Evolutionary conservation across 1,140 invertebrate species (phyloP).

Genomic region (Apis florea): DNA sequence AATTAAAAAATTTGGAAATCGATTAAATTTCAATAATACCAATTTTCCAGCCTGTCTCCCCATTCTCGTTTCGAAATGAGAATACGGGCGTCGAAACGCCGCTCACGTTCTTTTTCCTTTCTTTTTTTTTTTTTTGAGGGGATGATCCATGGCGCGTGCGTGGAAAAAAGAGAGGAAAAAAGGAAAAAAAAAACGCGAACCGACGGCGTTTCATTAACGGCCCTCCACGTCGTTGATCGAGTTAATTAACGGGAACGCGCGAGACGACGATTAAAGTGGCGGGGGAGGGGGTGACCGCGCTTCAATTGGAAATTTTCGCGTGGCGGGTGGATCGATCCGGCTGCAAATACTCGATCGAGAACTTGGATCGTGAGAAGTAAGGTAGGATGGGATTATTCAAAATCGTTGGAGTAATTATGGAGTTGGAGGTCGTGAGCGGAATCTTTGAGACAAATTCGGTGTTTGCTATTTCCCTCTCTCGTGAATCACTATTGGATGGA

Average conservation of each 20-base stretch:
- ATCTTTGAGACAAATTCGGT: too few species aligned
- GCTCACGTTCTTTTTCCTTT: too few species aligned
- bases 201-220: slow-evolving; percentile 3
- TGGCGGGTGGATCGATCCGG: background rate
- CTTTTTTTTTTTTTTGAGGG: too few species aligned
- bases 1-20: too few species aligned
- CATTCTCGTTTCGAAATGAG: slow-evolving; percentile 5
- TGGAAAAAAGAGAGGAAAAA: too few species aligned
- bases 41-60: background rate
- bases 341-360: fast-evolving
- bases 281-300: background rate
- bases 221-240: background rate
- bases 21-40: slow-evolving; percentile 33
- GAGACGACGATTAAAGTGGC: background rate
- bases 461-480: too few species aligned
- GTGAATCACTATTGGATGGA: too few species aligned
- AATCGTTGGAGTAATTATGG: too few species aligned
- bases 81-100: slow-evolving; percentile 20
- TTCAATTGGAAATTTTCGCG: slow-evolving; percentile 8
- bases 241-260: slow-evolving; percentile 23
- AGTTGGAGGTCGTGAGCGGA: too few species aligned
- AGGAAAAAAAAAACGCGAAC: too few species aligned
- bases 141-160: background rate
- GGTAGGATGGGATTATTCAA: too few species aligned
- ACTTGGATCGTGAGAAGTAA: too few species aligned